These are phyloP conservation scores for Philaenus spumarius DNA, from an alignment of 1,140 invertebrate genomes.

Conservation along the genomic window DNA sequence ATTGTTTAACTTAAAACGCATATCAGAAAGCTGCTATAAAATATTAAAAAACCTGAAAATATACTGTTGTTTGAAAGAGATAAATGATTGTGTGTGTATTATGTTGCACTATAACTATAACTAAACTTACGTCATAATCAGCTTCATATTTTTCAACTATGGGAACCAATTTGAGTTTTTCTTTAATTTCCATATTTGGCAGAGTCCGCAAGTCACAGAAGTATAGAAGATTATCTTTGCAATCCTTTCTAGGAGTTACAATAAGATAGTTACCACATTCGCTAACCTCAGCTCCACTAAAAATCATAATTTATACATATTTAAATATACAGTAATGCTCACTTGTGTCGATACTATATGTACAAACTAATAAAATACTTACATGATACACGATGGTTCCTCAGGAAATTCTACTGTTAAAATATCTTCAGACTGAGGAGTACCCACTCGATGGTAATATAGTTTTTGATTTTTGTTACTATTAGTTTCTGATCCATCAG, in stretches of 20 bases:
- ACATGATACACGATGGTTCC: slow-evolving; percentile 89
- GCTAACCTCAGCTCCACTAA: slow-evolving; percentile 70
- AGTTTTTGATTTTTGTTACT: slow-evolving; percentile 86
- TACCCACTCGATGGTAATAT: slow-evolving; percentile 86
- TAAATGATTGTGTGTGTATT: no score
- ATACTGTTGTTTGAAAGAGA: no score
- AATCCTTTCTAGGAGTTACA: slow-evolving; percentile 69
- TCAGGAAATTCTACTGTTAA: slow-evolving; percentile 87
- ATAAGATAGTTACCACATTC: slow-evolving; percentile 89
- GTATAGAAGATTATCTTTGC: slow-evolving; percentile 82
- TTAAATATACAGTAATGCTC: slow-evolving; percentile 13
- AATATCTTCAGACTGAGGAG: slow-evolving; percentile 81
- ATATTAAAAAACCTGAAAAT: no score
- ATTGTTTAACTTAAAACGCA: no score
- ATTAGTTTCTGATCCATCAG: slow-evolving; percentile 87
- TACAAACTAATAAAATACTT: slow-evolving; percentile 37
- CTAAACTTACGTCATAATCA: slow-evolving; percentile 82
- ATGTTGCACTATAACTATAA: no score
- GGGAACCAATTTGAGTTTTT: slow-evolving; percentile 58
- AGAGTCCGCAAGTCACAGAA: slow-evolving; percentile 60
- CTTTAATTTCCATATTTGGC: slow-evolving; percentile 50
- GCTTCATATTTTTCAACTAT: slow-evolving; percentile 88
- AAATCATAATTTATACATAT: slow-evolving; percentile 33
- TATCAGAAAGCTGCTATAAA: no score
- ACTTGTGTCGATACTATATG: no score